phyloP scores from a whole-genome alignment of 1,140 invertebrate genomes.

The Lepidurus apus region DNA sequence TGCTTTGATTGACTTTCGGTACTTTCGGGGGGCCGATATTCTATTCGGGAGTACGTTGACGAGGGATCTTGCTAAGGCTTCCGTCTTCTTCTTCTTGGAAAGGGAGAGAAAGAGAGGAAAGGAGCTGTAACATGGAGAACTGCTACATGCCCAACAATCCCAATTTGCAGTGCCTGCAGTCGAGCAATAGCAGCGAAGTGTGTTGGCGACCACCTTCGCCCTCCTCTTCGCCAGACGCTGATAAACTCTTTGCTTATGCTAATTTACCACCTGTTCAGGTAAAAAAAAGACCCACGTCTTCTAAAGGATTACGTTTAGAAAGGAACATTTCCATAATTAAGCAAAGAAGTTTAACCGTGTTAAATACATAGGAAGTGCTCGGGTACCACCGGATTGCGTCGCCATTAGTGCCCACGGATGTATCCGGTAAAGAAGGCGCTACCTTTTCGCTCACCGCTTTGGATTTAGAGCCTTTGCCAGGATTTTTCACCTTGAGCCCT shows the following conservation, averaged over 20 bases:
- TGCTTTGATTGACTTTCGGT: background rate
- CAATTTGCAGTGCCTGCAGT: constrained; percentile 30
- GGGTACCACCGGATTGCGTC: constrained; percentile 27
- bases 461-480: constrained; percentile 35
- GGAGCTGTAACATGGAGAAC: constrained; percentile 32
- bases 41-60: background rate
- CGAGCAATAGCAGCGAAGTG: constrained; percentile 12
- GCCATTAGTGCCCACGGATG: constrained; percentile 20
- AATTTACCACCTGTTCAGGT: constrained; percentile 33
- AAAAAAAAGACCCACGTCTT: background rate
- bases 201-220: constrained; percentile 1
- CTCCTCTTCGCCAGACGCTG: background rate
- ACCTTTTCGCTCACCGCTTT: constrained; percentile 31
- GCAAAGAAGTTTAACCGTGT: background rate
- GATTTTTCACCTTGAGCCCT: constrained; percentile 33
- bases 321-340: too few species aligned
- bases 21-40: background rate
- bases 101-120: background rate
- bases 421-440: constrained; percentile 29
- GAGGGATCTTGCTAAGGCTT: background rate
- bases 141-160: constrained; percentile 36
- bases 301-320: background rate
- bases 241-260: constrained; percentile 15
- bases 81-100: background rate
- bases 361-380: constrained; percentile 31